A percentile compares a stretch with the other conserved stretches of the same genome.
phyloP scores from a whole-genome alignment of 23 tunicate genomes.

The Styela plicata region DNA sequence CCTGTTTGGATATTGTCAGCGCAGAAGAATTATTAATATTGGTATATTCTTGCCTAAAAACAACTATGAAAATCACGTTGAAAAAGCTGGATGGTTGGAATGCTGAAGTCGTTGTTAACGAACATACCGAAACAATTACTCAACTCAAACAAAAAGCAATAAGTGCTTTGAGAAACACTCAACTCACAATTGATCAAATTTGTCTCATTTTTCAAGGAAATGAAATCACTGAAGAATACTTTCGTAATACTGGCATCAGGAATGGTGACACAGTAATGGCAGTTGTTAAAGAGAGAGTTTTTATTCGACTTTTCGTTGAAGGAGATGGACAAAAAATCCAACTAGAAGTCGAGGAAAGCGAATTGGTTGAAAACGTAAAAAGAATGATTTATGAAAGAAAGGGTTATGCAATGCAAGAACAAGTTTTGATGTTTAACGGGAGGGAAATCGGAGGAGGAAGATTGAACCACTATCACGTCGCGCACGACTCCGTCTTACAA shows the following conservation, averaged over 20 bases:
- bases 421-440: neutral
- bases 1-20: too few relatives aligned
- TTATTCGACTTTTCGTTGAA: neutral
- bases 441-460: conserved; percentile 1
- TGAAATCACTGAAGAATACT: neutral
- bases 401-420: neutral
- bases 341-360: neutral
- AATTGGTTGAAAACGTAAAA: neutral
- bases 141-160: neutral
- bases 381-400: neutral
- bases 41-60: too few relatives aligned
- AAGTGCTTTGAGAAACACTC: neutral
- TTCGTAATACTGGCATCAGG: neutral
- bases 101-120: neutral
- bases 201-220: neutral
- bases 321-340: neutral
- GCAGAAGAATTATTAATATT: too few relatives aligned
- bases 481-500: neutral
- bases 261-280: neutral
- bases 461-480: neutral
- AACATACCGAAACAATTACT: neutral
- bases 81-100: neutral
- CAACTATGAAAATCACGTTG: neutral
- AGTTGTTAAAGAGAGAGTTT: neutral
- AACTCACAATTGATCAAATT: neutral